phyloP scores from a whole-genome alignment of 2,113 vertebrate genomes.

The Sciurus niger region DNA sequence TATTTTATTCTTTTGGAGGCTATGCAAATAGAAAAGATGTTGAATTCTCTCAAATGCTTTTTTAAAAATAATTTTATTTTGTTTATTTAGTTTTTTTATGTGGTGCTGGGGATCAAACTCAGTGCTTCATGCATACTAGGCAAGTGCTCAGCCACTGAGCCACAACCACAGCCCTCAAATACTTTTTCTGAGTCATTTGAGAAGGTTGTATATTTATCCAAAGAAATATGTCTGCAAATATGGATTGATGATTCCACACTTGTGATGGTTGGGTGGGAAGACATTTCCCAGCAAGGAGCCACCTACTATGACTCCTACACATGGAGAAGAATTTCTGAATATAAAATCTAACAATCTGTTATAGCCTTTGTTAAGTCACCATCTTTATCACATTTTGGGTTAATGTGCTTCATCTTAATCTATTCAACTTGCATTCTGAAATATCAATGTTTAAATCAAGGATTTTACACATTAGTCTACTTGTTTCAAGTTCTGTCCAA shows the following conservation, averaged over 20 bases:
- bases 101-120: no score
- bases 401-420: slow-evolving; percentile 62
- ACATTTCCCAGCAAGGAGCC: slow-evolving; percentile 63
- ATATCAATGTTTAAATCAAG: slow-evolving; percentile 37
- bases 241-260: slow-evolving; percentile 79
- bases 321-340: slow-evolving; percentile 41
- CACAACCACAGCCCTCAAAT: neutral
- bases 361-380: slow-evolving; percentile 52
- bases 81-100: no score
- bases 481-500: slow-evolving; percentile 59
- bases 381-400: slow-evolving; percentile 61
- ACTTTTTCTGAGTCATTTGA: neutral
- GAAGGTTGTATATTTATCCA: slow-evolving; percentile 22
- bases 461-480: neutral
- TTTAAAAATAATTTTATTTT: no score
- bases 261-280: slow-evolving; percentile 77
- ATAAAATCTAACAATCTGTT: slow-evolving; percentile 33
- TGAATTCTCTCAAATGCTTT: no score
- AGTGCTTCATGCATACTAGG: no score
- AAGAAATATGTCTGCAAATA: slow-evolving; percentile 78
- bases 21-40: no score
- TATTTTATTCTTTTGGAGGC: no score
- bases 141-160: no score
- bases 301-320: neutral
- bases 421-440: slow-evolving; percentile 60